Conservation (phyloP, 1,140 invertebrate genomes). For the Amyelois transitella region DNA sequence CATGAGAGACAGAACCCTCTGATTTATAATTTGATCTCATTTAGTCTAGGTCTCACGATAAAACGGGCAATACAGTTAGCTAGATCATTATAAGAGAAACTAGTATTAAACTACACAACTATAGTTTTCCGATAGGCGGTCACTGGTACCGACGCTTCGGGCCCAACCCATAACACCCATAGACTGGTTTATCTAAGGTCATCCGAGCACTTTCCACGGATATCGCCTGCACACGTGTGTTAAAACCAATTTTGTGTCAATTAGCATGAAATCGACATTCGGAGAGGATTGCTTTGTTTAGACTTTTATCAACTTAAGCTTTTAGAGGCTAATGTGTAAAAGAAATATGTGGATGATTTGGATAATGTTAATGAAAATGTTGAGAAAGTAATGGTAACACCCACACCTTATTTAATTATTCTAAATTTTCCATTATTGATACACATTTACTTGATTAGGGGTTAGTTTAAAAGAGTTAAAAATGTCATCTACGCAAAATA, state of each 20-base stretch:
- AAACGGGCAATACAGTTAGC: not conserved
- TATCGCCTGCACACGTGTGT: constrained; percentile 8
- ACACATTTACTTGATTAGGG: no score
- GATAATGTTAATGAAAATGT: not conserved
- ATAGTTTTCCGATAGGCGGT: not conserved
- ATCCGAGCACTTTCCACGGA: constrained; percentile 17
- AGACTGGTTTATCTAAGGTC: constrained; percentile 12
- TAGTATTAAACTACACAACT: not conserved
- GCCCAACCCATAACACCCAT: constrained; percentile 10
- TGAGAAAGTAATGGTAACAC: not conserved
- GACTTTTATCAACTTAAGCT: not conserved
- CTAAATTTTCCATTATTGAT: not conserved
- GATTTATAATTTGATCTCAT: not conserved
- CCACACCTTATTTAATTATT: not conserved
- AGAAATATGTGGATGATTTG: not conserved
- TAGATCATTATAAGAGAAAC: not conserved
- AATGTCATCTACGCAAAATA: not conserved
- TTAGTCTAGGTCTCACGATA: not conserved
- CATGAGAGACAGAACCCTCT: not conserved
- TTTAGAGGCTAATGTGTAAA: not conserved
- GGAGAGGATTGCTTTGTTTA: constrained; percentile 7
- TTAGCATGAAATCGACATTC: constrained; percentile 16
- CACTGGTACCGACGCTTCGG: not conserved
- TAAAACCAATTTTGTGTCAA: constrained; percentile 18
- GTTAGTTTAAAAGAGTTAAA: not conserved